A percentile compares a stretch with the other conserved stretches of the same genome.
phyloP scores from a whole-genome alignment of 2,113 vertebrate species.

The Butastur rufipennis region DNA sequence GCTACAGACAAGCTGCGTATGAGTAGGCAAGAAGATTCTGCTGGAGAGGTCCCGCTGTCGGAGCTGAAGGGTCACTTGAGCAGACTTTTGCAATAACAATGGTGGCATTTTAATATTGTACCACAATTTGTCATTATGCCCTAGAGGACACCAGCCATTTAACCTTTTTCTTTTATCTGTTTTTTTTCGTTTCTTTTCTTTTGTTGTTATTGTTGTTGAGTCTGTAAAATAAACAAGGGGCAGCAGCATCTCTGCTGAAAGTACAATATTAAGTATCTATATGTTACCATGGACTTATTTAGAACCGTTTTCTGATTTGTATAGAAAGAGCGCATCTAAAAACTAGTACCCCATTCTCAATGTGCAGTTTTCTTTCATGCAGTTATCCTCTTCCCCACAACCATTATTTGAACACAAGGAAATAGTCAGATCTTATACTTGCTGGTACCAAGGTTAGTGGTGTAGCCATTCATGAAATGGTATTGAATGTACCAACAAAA shows the following conservation, averaged over 20 bases:
- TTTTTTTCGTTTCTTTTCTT: slow-evolving; percentile 33
- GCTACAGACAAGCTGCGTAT: slow-evolving; percentile 62
- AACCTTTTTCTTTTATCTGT: slow-evolving; percentile 53
- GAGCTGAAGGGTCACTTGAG: slow-evolving; percentile 49
- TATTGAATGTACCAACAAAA: slow-evolving; percentile 58
- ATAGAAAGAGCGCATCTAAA: slow-evolving; percentile 57
- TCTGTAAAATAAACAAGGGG: slow-evolving; percentile 65
- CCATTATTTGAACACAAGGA: slow-evolving; percentile 54
- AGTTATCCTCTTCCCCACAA: slow-evolving; percentile 34
- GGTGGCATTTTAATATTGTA: slow-evolving; percentile 56
- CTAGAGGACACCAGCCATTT: slow-evolving; percentile 67
- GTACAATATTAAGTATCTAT: slow-evolving; percentile 50
- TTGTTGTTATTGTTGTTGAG: slow-evolving; percentile 51
- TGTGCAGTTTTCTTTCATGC: slow-evolving; percentile 42
- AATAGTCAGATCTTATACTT: slow-evolving; percentile 39
- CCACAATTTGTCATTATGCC: slow-evolving; percentile 53
- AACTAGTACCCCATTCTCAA: slow-evolving; percentile 50
- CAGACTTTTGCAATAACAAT: slow-evolving; percentile 68
- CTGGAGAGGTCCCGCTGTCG: slow-evolving; percentile 44
- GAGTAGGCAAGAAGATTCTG: slow-evolving; percentile 55
- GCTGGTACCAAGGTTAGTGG: slow-evolving; percentile 56
- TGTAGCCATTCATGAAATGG: slow-evolving; percentile 37
- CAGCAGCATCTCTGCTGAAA: slow-evolving; percentile 58
- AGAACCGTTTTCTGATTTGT: slow-evolving; percentile 60
- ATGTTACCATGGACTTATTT: slow-evolving; percentile 58